Base-by-base conservation (phyloP, 2,113 vertebrate species). In the Ailuropoda melanoleuca region DNA sequence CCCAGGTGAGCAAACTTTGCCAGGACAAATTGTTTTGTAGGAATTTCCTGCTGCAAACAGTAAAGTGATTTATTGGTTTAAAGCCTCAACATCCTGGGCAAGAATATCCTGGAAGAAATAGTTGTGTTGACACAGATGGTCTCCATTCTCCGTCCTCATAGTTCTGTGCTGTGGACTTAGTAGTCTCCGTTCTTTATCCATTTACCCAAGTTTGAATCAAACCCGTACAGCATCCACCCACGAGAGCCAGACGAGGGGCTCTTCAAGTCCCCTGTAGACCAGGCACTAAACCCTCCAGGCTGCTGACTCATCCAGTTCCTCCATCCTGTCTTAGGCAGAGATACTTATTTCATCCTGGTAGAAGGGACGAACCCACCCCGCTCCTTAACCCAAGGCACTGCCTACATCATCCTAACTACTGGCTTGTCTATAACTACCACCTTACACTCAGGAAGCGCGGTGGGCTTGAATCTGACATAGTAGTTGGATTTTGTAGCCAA, bases 91-190 rank as follows among this genome's bases (percentile, higher is more conserved):
- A 90, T 95, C 84, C 87, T 97, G 77, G 60, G 26, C 34, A 88
- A 75, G 75, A 91, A 75, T 70, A 90, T 86, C 53, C 34, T 86
- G 8, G 88, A 88, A 95, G 55, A 84, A 96, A 87, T 72, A 82
- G 72, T 87, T 66, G 29, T 95, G 74, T 98, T 97, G 92, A 94
- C 83, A 97, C 90, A 97, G 90, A 88, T 98, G 95, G 87, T 77
- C 90, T 93, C 6, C 0, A 18, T 87, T 80, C 86, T 93, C 53
- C 29, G 11, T 70, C 37, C 53, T 93, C 39, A 48, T 48, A 72
- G 74, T 70, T 75, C 56, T 93, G 58, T 34, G 96, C 4, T 78
- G 60, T 81, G 55, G 3, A 48, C 1, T 12, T 68, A 81, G 26
- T 21, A 12, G n/a, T 81, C 60, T 82, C 43, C 10, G 4, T 64